phyloP scores from a whole-genome alignment of 2,797 vertebrate genomes.

The Amblyopsis hoosieri region DNA sequence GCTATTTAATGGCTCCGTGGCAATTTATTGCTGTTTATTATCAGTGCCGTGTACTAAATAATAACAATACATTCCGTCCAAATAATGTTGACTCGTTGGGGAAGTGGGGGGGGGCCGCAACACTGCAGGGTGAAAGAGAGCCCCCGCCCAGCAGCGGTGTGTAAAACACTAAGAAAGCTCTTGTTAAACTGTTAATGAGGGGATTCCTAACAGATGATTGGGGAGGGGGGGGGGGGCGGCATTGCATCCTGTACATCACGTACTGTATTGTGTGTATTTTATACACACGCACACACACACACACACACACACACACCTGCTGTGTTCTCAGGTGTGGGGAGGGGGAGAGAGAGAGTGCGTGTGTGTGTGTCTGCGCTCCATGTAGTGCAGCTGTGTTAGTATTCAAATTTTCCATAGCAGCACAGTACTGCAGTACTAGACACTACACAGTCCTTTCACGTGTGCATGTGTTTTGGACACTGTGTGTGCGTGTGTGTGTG shows the following conservation, averaged over 20 bases:
- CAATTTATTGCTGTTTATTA: slow-evolving; percentile 71
- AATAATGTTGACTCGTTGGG: slow-evolving; percentile 64
- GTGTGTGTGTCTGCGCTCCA: too few relatives aligned
- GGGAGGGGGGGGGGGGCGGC: slow-evolving; percentile 28
- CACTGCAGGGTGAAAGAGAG: slow-evolving; percentile 55
- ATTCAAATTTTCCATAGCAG: too few relatives aligned
- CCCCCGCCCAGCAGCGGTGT: slow-evolving; percentile 58
- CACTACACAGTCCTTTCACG: too few relatives aligned
- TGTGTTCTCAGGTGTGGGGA: not conserved
- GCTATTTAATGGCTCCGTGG: slow-evolving; percentile 63
- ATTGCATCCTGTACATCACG: slow-evolving; percentile 18
- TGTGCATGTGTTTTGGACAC: too few relatives aligned
- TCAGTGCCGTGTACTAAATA: slow-evolving; percentile 68
- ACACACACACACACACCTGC: not conserved
- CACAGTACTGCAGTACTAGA: too few relatives aligned
- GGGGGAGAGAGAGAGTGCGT: too few relatives aligned
- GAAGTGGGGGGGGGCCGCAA: slow-evolving; percentile 52
- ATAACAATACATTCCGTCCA: slow-evolving; percentile 76
- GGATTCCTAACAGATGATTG: slow-evolving; percentile 72
- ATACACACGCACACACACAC: slow-evolving; percentile 2
- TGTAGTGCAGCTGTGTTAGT: too few relatives aligned
- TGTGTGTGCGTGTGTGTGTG: too few relatives aligned
- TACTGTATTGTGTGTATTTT: slow-evolving; percentile 8
- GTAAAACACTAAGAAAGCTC: slow-evolving; percentile 69
- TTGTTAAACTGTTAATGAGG: slow-evolving; percentile 73